Base-by-base conservation (phyloP, 1,140 invertebrate species). In the Drosophila nebulosa region DNA sequence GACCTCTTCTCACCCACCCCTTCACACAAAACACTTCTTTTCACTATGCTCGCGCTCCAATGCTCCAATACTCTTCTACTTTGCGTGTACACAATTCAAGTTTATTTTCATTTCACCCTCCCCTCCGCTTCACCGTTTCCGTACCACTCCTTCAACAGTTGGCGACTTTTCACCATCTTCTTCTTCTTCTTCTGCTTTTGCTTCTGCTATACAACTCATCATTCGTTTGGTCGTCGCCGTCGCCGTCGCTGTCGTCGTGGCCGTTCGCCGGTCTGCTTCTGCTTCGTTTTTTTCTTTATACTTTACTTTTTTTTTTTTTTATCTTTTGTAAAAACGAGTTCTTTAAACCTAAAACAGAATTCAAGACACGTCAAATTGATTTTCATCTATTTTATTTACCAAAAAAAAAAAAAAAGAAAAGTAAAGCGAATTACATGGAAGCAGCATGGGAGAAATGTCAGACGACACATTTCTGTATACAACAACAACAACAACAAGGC, bases 351-450 rank as follows among this genome's bases (percentile, higher is more conserved):
- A 78, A 78, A 85, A 80, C 77, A 74, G 69, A 78, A 85, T 86
- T 85, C 80, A 79, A 85, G 74, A 85, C 81, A 85, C 81, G 81
- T 85, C 81, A 86, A 85, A 85, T 85, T 85, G 78, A 85, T 85
- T 85, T 85, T 86, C 81, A 85, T 86, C 81, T 81, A 85, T 85
- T 85, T 86, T 80, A 86, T 80, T 75, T 85, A 80, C 81, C 68
- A 70, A 55, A 77, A 68, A 65, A 30, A 62, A 39, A 53, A 39
- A 26, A 64, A 35, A 61, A 39, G 16, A 58, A 52, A 65, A 77
- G 42, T 72, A 65, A 72, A 70, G 80, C 76, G 64, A 79, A 69
- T 84, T 79, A 79, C 76, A 62, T 66, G 57, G 42, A 72, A 68
- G 64, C 71, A 74, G 66, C 67, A 46, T 21, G 64, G 77, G 68